Evolutionary conservation across 2,888 invertebrate species (phyloP).

Genomic region (Caenorhabditis sp.): DNA sequence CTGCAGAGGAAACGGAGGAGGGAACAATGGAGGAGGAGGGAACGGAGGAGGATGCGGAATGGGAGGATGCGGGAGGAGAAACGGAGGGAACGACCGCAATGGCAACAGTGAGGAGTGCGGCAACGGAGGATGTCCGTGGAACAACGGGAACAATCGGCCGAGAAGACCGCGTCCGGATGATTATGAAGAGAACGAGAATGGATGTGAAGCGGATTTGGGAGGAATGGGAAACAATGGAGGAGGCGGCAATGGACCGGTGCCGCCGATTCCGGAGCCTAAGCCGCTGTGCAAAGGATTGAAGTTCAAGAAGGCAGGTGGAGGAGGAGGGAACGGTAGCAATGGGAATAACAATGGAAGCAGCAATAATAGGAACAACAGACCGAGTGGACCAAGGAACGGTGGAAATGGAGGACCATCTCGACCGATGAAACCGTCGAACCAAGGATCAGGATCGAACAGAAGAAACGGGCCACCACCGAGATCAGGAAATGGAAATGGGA

Average conservation of each 20-base stretch:
- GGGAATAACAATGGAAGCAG: constrained; percentile 21
- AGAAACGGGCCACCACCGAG: constrained; percentile 39
- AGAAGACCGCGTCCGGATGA: constrained; percentile 48
- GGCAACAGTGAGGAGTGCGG: constrained; percentile 47
- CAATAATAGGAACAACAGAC: constrained; percentile 18
- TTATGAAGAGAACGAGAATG: constrained; percentile 52
- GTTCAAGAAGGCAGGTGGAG: constrained; percentile 45
- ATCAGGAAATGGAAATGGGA: constrained; percentile 21
- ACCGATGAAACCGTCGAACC: constrained; percentile 16
- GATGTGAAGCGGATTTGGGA: constrained; percentile 48
- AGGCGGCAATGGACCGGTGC: constrained; percentile 39
- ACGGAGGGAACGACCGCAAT: constrained; percentile 21
- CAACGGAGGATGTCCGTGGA: constrained; percentile 46
- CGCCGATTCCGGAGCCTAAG: constrained; percentile 58
- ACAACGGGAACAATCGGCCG: constrained; percentile 37
- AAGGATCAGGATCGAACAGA: constrained; percentile 42
- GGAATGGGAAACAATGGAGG: constrained; percentile 20
- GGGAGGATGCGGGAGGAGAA: constrained; percentile 32
- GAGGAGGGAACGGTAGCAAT: constrained; percentile 11
- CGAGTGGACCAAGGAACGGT: constrained; percentile 35
- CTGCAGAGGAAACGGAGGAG: constrained; percentile 44
- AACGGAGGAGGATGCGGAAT: constrained; percentile 43
- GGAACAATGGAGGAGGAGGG: constrained; percentile 21
- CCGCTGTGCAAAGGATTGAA: constrained; percentile 48
- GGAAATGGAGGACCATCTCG: constrained; percentile 25